Percentiles rank a stretch among this genome's conserved stretches.
These are phyloP conservation scores for Chromobotia macracanthus DNA, from an alignment of 2,797 vertebrate species.

Conservation along the genomic window DNA sequence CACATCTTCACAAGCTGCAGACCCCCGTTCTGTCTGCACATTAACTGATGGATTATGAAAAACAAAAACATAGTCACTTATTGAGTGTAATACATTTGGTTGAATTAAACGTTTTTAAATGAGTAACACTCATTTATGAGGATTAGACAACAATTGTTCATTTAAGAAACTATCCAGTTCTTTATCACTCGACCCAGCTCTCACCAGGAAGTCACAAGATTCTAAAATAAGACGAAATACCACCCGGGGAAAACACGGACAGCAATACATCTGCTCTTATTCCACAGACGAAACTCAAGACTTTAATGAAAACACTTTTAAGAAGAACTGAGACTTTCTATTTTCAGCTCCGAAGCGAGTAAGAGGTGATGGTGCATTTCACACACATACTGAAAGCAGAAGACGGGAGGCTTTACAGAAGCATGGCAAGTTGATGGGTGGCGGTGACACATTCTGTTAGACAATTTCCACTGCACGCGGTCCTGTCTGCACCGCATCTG, in stretches of 20 bases:
- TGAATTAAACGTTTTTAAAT: constrained; percentile 14
- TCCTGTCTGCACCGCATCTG: neutral
- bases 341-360: constrained; percentile 21
- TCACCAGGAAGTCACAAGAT: constrained; percentile 20
- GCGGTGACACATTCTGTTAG: neutral
- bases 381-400: constrained; percentile 23
- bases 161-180: neutral
- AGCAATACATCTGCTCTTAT: constrained; percentile 26
- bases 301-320: constrained; percentile 28
- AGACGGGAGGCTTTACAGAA: neutral
- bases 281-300: constrained; percentile 24
- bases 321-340: constrained; percentile 47
- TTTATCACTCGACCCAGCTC: constrained; percentile 2
- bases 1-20: neutral
- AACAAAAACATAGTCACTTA: constrained; percentile 9
- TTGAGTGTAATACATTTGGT: neutral
- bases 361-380: constrained; percentile 6
- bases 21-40: neutral
- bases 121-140: constrained; percentile 1
- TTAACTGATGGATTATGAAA: constrained; percentile 31
- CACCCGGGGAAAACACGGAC: neutral
- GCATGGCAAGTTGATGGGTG: neutral
- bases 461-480: neutral
- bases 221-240: neutral
- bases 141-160: neutral